Base-by-base conservation (phyloP, 2,797 vertebrate species). In the Brachyalestes nurse region DNA sequence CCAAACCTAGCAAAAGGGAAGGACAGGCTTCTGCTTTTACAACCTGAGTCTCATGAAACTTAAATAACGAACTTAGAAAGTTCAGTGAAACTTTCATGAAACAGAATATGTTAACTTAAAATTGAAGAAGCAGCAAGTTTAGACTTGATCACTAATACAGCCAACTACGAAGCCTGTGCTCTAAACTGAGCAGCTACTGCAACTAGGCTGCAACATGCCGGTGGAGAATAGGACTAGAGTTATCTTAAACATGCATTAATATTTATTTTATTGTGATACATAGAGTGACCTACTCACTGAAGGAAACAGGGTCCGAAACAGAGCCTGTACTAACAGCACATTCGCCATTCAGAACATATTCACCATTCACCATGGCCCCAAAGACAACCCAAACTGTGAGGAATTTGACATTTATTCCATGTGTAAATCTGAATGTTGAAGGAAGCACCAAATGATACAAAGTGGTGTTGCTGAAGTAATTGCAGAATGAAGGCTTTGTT, bases 401-500 rank as follows among this genome's bases (percentile, higher is more conserved):
- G 42, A 72, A n/a, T 38, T 21, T 57, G 53, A 19, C 49, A 51
- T 83, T 77, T 45, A 38, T 25, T 51, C 70, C 72, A 61, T 45
- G 45, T 51, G 57, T 66, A n/a, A n/a, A 57, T 51, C 51, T 49
- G 25, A 65, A 71, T 51, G 76, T 6, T 62, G 34, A 72, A 40
- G 70, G 28, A 72, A 72, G 34, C 10, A 5, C 42, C 21, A 57
- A 25, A 72, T 79, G 57, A 64, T 62, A 17, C 47, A 61, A 61
- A 47, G 51, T 19, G 28, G 10, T 34, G 16, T 7, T 21, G 72
- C 42, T 28, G 13, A 62, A 66, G 70, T 72, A 58, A 66, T 65
- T 76, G 42, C 60, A 28, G 66, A 53, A 70, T 65, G 49, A 76
- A 58, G 60, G 25, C 25, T 49, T 77, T 81, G 69, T 80, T 73